phyloP scores from a whole-genome alignment of 2,113 vertebrate species.

The Ailurus styani region DNA sequence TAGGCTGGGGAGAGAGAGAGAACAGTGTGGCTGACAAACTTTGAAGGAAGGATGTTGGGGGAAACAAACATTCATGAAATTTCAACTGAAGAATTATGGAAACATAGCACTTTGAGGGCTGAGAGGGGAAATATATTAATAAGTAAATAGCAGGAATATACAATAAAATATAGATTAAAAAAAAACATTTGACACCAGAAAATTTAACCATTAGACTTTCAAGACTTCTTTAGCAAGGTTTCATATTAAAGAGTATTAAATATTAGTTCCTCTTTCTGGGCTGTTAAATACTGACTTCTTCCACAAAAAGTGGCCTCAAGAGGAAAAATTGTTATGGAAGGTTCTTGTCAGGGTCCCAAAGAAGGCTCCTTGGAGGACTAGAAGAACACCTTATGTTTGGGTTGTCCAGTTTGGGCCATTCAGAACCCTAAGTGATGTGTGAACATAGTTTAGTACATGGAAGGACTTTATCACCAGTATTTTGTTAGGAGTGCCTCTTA shows the following conservation, averaged over 20 bases:
- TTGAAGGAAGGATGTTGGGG: background rate
- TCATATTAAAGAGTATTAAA: background rate
- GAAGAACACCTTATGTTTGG: background rate
- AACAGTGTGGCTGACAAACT: background rate
- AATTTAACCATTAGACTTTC: background rate
- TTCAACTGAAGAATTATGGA: background rate
- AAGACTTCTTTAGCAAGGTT: background rate
- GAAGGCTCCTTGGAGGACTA: background rate
- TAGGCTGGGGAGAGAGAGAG: background rate
- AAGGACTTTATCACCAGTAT: background rate
- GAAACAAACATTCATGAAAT: background rate
- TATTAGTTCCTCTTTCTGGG: background rate
- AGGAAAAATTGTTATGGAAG: background rate
- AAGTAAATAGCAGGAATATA: background rate
- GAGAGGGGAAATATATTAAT: background rate
- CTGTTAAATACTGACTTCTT: background rate
- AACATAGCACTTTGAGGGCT: background rate
- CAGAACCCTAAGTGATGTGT: background rate
- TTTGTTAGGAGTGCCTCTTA: background rate
- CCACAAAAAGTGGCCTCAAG: background rate
- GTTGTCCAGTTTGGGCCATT: background rate
- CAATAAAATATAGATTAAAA: background rate
- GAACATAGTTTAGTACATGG: background rate
- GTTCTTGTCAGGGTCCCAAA: background rate
- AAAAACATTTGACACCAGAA: background rate